Conservation (phyloP, 2,113 vertebrate genomes). For the Talpa occidentalis region DNA sequence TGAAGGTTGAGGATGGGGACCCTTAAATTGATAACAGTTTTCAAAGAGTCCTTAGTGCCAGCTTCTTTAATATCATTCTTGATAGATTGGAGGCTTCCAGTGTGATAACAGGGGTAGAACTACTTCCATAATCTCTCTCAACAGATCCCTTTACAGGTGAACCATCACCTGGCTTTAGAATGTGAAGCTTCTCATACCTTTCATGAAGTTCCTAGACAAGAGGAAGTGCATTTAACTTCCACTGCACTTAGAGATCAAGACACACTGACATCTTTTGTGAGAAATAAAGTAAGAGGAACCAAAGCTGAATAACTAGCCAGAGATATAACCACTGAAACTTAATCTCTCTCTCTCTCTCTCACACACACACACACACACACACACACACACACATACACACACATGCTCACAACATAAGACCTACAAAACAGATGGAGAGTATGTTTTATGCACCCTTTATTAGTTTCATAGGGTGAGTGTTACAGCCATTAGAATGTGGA, state of each 20-base stretch:
- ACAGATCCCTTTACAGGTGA: background rate
- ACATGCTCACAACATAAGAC: background rate
- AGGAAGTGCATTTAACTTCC: background rate
- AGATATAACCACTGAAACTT: background rate
- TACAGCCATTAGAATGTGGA: constrained; percentile 28
- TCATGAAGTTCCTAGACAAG: background rate
- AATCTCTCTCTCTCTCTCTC: no score
- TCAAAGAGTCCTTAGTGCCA: background rate
- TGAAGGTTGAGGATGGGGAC: background rate
- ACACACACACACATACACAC: background rate
- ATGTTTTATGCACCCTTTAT: constrained; percentile 30
- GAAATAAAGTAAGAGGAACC: constrained; percentile 33
- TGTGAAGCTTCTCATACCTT: background rate
- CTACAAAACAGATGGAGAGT: constrained; percentile 29
- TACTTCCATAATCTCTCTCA: background rate
- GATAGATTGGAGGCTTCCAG: background rate
- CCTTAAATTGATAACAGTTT: background rate
- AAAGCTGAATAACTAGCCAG: constrained; percentile 29
- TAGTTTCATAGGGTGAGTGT: constrained; percentile 44
- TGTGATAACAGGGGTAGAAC: background rate
- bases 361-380: background rate
- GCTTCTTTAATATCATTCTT: background rate
- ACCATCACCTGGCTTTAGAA: background rate
- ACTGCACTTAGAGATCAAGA: background rate
- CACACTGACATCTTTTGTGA: background rate